Evolutionary conservation across 2,113 vertebrate species (phyloP).

Genomic region (Chaenocephalus aceratus): DNA sequence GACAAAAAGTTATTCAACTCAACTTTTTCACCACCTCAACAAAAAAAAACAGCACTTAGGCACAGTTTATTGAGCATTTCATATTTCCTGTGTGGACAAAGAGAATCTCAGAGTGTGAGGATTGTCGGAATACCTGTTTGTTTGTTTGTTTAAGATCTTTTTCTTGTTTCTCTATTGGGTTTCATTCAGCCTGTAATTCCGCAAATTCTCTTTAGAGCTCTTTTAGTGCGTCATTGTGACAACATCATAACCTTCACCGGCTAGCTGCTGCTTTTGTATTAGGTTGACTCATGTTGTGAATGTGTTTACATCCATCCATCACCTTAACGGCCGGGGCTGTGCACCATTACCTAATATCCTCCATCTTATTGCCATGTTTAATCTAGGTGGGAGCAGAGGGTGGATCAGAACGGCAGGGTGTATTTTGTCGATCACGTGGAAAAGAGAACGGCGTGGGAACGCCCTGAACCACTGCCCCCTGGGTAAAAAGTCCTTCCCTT

Average conservation of each 20-base stretch:
- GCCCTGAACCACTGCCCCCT: slow-evolving; percentile 94
- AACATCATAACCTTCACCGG: neutral
- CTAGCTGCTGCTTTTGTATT: slow-evolving; percentile 3
- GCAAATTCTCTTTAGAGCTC: slow-evolving; percentile 1
- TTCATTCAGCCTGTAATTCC: slow-evolving; percentile 7
- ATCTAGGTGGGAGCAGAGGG: slow-evolving; percentile 96
- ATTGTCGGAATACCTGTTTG: neutral
- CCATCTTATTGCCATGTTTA: slow-evolving; percentile 26
- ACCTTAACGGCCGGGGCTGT: neutral
- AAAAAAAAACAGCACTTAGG: neutral
- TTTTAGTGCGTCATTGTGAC: slow-evolving; percentile 4
- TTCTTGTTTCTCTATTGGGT: neutral
- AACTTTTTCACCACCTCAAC: neutral
- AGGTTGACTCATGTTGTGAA: slow-evolving; percentile 17
- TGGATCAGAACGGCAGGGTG: slow-evolving; percentile 92
- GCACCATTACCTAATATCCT: slow-evolving; percentile 8
- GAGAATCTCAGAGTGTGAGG: neutral
- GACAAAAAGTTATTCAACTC: neutral
- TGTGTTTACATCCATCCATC: slow-evolving; percentile 11
- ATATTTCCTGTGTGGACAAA: neutral
- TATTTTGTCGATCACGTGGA: slow-evolving; percentile 98
- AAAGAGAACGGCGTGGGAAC: slow-evolving; percentile 98
- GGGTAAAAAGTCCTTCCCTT: slow-evolving; percentile 82
- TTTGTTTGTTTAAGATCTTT: slow-evolving; percentile 12
- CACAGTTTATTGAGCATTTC: neutral